These are phyloP conservation scores for Chironomus riparius DNA, from an alignment of 2,888 invertebrate species.

Conservation along the genomic window DNA sequence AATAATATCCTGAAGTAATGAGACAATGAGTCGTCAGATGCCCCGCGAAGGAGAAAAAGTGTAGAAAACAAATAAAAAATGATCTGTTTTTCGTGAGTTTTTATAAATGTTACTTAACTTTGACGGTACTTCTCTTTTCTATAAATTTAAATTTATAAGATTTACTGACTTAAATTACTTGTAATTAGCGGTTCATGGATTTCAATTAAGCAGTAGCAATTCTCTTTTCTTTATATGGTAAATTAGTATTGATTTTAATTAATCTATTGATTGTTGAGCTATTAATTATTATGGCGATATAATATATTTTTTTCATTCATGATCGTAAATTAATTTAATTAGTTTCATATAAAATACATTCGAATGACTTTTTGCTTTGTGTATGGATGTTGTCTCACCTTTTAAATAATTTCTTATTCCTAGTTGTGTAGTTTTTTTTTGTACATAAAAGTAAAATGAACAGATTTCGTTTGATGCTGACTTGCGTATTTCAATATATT, in stretches of 20 bases:
- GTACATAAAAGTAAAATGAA: no score
- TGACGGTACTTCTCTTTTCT: no score
- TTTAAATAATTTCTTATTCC: neutral
- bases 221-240: neutral
- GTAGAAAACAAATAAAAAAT: no score
- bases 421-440: neutral
- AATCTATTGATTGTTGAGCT: neutral
- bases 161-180: neutral
- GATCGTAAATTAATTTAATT: neutral
- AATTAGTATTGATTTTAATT: constrained; percentile 1
- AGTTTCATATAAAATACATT: neutral
- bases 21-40: neutral
- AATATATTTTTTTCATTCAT: neutral
- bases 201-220: neutral
- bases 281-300: neutral
- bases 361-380: neutral
- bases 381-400: neutral
- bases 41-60: no score
- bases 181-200: neutral
- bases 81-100: no score
- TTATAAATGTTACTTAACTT: neutral
- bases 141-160: neutral
- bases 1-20: neutral
- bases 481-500: neutral
- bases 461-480: neutral